Evolutionary conservation across 1,140 invertebrate genomes (phyloP).

Genomic region (Harpegnathos saltator): DNA sequence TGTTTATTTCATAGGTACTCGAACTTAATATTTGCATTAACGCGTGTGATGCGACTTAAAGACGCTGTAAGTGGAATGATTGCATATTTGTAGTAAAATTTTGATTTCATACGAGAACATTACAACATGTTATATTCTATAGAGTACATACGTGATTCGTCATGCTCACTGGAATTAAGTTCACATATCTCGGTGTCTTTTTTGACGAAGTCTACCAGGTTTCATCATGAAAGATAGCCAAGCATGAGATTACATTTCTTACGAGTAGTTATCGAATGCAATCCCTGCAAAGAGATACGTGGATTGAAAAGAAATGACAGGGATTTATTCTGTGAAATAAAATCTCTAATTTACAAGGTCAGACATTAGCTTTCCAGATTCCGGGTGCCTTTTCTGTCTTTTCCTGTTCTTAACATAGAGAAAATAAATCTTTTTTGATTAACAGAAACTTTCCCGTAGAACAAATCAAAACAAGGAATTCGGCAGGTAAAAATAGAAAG

Average conservation of each 20-base stretch:
- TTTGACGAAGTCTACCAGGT: constrained; percentile 58
- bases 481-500: neutral
- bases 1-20: neutral
- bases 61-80: neutral
- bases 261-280: constrained; percentile 35
- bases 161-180: constrained; percentile 44
- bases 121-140: neutral
- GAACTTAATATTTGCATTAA: constrained; percentile 19
- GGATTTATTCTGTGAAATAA: constrained; percentile 31
- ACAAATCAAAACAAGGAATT: neutral
- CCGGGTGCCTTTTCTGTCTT: neutral
- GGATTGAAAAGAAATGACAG: constrained; percentile 43
- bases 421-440: neutral
- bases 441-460: neutral
- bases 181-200: constrained; percentile 54
- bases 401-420: neutral
- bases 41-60: constrained; percentile 1
- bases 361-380: neutral
- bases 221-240: constrained; percentile 54
- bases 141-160: constrained; percentile 70
- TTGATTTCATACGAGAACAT: neutral
- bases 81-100: too few species aligned
- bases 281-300: constrained; percentile 47
- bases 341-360: constrained; percentile 3
- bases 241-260: constrained; percentile 56